A percentile compares a stretch with the other conserved stretches of the same genome.
These are phyloP conservation scores for Adelosebastes latens DNA, from an alignment of 2,797 vertebrate genomes.

Conservation along the genomic window DNA sequence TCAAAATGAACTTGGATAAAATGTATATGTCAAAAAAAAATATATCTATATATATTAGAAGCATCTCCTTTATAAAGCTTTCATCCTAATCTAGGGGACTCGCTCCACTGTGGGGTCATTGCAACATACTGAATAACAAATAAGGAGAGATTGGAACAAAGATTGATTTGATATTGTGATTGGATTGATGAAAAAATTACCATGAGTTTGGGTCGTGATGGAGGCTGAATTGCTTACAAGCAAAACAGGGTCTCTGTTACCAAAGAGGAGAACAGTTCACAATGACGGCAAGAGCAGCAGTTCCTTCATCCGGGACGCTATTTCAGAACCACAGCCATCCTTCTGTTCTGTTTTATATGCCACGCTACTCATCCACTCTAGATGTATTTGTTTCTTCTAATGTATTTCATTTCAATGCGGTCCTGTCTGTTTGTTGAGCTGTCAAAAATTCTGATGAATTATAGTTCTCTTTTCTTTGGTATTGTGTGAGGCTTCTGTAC, in stretches of 20 bases:
- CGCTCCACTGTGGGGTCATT: conserved; percentile 6
- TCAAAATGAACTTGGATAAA: conserved; percentile 62
- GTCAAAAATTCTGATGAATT: conserved; percentile 68
- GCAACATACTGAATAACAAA: conserved; percentile 35
- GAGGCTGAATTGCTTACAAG: conserved; percentile 34
- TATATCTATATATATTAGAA: conserved; percentile 60
- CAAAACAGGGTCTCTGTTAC: conserved; percentile 24
- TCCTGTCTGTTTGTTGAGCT: conserved; percentile 76
- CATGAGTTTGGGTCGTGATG: conserved; percentile 11
- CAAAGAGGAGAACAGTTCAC: conserved; percentile 40
- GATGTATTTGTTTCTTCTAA: conserved; percentile 72
- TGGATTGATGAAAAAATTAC: not conserved
- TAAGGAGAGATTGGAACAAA: conserved; percentile 1
- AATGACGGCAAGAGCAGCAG: conserved; percentile 26
- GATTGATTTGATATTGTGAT: conserved; percentile 19
- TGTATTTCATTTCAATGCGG: conserved; percentile 69
- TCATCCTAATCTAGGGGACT: conserved; percentile 34
- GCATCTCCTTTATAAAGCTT: conserved; percentile 55
- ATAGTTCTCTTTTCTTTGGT: conserved; percentile 72
- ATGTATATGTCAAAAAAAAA: conserved; percentile 57
- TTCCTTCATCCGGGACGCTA: conserved; percentile 47
- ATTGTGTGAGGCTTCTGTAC: conserved; percentile 79
- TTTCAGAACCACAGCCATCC: conserved; percentile 47
- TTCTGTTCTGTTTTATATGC: conserved; percentile 55
- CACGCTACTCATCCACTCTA: conserved; percentile 45